phyloP scores from a whole-genome alignment of 1,140 invertebrate genomes.

The Lasioglossum baleicum region DNA sequence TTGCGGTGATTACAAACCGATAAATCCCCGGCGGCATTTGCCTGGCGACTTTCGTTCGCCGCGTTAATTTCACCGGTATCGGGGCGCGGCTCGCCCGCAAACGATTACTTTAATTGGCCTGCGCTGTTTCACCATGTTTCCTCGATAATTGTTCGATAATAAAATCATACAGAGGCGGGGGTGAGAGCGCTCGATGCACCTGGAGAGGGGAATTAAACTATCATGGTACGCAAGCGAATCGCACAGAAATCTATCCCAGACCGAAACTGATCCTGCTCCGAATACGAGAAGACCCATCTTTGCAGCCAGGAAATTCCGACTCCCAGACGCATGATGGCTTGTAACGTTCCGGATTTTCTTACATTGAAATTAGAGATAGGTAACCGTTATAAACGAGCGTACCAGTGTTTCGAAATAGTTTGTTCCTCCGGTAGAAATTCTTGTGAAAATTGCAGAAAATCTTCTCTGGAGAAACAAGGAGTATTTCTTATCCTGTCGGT shows the following conservation, averaged over 20 bases:
- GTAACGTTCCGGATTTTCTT: too few species aligned
- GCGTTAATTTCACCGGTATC: conserved; percentile 46
- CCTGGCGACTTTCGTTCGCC: conserved; percentile 31
- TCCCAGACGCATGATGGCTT: too few species aligned
- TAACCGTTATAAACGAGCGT: too few species aligned
- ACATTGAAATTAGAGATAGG: too few species aligned
- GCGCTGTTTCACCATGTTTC: neutral
- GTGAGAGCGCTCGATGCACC: too few species aligned
- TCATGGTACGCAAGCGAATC: too few species aligned
- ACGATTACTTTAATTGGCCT: conserved; percentile 56
- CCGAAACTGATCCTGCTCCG: neutral
- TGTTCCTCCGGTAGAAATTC: too few species aligned
- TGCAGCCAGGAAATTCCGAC: neutral
- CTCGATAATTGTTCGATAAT: conserved; percentile 42
- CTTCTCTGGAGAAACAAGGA: too few species aligned
- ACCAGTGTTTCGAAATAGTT: too few species aligned
- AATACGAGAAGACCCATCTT: conserved; percentile 14
- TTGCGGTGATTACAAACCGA: conserved; percentile 44
- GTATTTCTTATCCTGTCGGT: too few species aligned
- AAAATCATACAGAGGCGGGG: conserved; percentile 1
- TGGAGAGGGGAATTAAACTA: too few species aligned
- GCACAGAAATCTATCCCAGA: conserved; percentile 10
- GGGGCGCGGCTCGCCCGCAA: conserved; percentile 1
- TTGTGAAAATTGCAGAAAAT: too few species aligned
- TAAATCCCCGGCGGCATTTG: conserved; percentile 33